A percentile compares a stretch with the other conserved stretches of the same genome.
Evolutionary conservation across 2,113 vertebrate genomes (phyloP).

Genomic region (Rhea americana): DNA sequence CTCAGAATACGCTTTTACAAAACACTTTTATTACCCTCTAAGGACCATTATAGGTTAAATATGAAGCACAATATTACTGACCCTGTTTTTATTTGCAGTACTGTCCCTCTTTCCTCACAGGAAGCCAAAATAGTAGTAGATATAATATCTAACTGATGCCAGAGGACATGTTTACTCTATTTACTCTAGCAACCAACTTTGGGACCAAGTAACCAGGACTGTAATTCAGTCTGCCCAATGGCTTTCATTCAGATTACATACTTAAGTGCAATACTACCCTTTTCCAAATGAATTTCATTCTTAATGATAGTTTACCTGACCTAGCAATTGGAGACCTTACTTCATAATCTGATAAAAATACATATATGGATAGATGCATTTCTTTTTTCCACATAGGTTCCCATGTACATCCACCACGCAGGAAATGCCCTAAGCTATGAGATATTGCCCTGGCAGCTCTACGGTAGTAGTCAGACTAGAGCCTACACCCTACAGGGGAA

Average conservation of each 20-base stretch:
- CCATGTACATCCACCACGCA: not conserved
- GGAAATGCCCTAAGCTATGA: not conserved
- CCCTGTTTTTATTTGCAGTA: not conserved
- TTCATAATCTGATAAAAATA: not conserved
- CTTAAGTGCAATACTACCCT: not conserved
- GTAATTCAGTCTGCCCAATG: not conserved
- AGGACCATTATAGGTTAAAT: not conserved
- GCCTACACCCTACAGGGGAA: not conserved
- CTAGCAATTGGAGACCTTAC: not conserved
- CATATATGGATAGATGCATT: not conserved
- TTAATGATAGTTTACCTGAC: not conserved
- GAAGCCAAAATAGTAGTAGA: conserved; percentile 8
- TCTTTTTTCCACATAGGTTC: not conserved
- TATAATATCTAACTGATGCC: not conserved
- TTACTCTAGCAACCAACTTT: not conserved
- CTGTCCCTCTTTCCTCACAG: not conserved
- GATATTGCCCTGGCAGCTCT: not conserved
- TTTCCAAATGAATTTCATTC: not conserved
- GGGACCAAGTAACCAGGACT: not conserved
- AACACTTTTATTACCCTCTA: not conserved
- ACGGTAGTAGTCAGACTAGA: not conserved
- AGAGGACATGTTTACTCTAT: not conserved
- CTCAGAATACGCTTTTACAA: not conserved
- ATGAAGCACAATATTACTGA: not conserved
- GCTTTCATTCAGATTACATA: not conserved